Evolutionary conservation across 2,113 vertebrate genomes (phyloP).

Genomic region (Myrmecophaga tridactyla): DNA sequence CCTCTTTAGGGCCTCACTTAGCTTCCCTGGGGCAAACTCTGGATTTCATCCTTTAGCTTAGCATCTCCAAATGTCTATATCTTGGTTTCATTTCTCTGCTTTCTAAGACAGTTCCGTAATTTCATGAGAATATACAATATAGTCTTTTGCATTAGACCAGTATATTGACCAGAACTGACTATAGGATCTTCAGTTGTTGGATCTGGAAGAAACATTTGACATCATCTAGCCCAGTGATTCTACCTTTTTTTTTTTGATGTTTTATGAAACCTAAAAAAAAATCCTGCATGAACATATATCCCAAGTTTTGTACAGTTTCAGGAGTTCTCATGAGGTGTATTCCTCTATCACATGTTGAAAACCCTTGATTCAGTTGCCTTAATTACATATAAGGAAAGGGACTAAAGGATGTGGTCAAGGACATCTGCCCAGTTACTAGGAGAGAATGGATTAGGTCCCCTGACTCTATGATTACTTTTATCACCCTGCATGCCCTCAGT

Average conservation of each 20-base stretch:
- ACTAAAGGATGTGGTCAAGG: neutral
- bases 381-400: neutral
- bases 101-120: neutral
- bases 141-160: neutral
- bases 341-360: neutral
- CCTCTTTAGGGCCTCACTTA: no score
- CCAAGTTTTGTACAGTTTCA: neutral
- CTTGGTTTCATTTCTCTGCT: no score
- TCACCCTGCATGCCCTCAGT: fast-evolving
- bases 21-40: no score
- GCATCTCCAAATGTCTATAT: no score
- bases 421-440: neutral
- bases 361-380: neutral
- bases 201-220: neutral
- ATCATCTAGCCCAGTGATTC: neutral
- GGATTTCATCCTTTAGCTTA: no score
- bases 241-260: neutral
- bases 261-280: neutral
- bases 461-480: neutral
- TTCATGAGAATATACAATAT: neutral
- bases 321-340: neutral
- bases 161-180: neutral
- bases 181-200: neutral
- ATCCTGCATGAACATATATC: neutral
- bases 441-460: neutral